phyloP scores from a whole-genome alignment of 2,113 vertebrate genomes.

The Oceanites oceanicus region DNA sequence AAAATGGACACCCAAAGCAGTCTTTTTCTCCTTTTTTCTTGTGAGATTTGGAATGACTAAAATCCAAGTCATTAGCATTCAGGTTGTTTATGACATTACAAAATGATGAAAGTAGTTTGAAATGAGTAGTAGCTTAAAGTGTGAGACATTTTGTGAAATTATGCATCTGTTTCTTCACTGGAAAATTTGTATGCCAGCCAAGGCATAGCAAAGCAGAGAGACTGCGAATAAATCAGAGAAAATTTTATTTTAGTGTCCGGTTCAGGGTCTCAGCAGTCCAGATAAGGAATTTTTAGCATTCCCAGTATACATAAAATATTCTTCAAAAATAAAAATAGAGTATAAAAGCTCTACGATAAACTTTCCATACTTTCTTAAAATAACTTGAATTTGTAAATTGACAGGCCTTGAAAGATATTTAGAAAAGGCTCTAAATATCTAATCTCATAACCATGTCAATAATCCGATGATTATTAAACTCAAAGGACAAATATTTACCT shows the following conservation, averaged over 20 bases:
- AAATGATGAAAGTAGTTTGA: constrained; percentile 24
- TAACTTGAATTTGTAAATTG: background rate
- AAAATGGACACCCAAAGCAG: background rate
- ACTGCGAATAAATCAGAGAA: background rate
- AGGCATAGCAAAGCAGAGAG: background rate
- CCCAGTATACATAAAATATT: background rate
- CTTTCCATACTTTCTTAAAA: background rate
- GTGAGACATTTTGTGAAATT: constrained; percentile 54
- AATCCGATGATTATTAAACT: background rate
- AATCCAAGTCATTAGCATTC: constrained; percentile 42
- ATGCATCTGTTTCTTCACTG: constrained; percentile 42
- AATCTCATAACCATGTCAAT: background rate
- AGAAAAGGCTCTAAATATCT: background rate
- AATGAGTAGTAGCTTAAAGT: constrained; percentile 26
- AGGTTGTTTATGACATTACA: constrained; percentile 45
- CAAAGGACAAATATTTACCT: background rate
- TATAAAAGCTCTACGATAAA: background rate
- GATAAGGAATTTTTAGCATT: background rate
- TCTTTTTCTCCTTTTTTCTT: background rate
- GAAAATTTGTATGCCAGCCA: constrained; percentile 22
- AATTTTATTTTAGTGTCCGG: background rate
- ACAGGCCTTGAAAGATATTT: background rate
- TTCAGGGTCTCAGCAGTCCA: background rate
- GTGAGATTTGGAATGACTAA: background rate
- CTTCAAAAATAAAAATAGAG: background rate